Percentiles rank a stretch among this genome's conserved stretches.
Evolutionary conservation across 2,797 vertebrate species (phyloP).

Genomic region (Smutsia gigantea): DNA sequence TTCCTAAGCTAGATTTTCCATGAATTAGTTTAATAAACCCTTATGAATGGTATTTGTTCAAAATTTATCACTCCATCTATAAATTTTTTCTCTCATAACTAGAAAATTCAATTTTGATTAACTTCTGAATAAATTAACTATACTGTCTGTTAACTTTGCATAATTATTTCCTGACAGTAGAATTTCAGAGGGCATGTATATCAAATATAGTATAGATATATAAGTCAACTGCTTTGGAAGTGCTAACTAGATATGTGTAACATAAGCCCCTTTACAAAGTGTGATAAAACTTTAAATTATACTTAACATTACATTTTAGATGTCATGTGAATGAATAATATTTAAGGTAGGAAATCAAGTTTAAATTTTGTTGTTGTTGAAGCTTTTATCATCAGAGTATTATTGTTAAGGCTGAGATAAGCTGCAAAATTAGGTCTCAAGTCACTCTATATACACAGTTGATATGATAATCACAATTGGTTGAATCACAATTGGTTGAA

Average conservation of each 20-base stretch:
- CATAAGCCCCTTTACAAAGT: neutral
- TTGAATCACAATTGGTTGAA: neutral
- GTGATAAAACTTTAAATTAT: conserved; percentile 1
- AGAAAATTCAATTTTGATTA: conserved; percentile 10
- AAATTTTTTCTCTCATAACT: neutral
- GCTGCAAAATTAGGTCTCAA: neutral
- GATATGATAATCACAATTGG: neutral
- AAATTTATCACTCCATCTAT: neutral
- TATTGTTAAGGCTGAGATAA: neutral
- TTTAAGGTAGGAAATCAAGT: neutral
- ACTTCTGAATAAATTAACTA: neutral
- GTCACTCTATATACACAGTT: neutral
- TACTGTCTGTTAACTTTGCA: neutral
- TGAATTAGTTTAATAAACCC: neutral
- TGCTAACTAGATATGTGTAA: neutral
- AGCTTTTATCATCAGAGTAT: neutral
- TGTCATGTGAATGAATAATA: neutral
- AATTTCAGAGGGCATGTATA: neutral
- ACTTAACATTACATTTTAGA: neutral
- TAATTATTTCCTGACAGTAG: neutral
- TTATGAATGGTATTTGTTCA: conserved; percentile 23
- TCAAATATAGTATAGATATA: neutral
- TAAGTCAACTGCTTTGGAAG: neutral
- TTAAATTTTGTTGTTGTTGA: neutral
- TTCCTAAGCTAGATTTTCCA: neutral